A percentile compares a stretch with the other conserved stretches of the same genome.
Conservation (phyloP, 2,797 vertebrate species). For the Typhlichthys eigenmanni region DNA sequence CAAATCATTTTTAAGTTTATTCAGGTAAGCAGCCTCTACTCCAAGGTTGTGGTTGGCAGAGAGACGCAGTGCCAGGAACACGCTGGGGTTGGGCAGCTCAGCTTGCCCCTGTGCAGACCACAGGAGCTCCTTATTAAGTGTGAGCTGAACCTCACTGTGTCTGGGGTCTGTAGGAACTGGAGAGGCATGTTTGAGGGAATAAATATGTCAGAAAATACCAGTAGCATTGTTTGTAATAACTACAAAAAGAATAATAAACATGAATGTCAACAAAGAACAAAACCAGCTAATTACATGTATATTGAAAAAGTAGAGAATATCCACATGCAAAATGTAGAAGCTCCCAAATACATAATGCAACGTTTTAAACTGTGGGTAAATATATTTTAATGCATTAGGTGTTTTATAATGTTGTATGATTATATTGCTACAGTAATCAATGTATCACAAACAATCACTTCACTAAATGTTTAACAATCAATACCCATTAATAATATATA, state of each 20-base stretch:
- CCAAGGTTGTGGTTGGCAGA: slow-evolving; percentile 74
- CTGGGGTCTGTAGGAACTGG: slow-evolving; percentile 42
- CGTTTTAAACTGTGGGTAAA: no score
- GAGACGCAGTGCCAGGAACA: slow-evolving; percentile 88
- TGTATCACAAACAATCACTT: no score
- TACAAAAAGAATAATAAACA: slow-evolving; percentile 1
- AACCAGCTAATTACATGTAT: no score
- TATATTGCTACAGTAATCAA: no score
- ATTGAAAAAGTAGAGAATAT: no score
- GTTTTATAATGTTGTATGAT: no score
- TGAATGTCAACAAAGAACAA: background rate
- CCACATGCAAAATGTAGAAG: no score
- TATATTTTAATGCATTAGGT: no score
- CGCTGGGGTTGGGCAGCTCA: slow-evolving; percentile 81
- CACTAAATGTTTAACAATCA: no score
- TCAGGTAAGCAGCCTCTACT: slow-evolving; percentile 78
- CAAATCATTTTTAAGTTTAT: slow-evolving; percentile 71
- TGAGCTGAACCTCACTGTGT: slow-evolving; percentile 61
- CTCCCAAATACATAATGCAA: no score
- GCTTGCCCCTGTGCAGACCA: slow-evolving; percentile 61
- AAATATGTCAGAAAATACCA: background rate
- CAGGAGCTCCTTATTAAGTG: slow-evolving; percentile 79
- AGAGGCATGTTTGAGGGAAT: slow-evolving; percentile 10
- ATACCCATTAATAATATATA: no score
- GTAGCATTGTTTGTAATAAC: no score